Evolutionary conservation across 2,888 invertebrate species (phyloP), one percentile per base, ranked within the genome.

Genomic region (Neelides folsomi): DNA sequence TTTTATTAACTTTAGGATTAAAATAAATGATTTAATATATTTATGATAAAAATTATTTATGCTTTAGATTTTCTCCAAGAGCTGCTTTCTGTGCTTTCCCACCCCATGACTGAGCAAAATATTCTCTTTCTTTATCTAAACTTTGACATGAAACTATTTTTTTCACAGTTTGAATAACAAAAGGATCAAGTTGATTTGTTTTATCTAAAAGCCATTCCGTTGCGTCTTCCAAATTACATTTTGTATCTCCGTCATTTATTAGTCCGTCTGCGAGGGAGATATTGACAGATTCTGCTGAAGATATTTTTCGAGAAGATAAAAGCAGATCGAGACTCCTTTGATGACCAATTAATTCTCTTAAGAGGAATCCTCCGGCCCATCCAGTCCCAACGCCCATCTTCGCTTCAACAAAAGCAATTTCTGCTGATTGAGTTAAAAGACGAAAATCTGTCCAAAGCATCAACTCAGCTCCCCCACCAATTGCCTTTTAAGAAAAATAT

Each of bases 401-500:
- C 1, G 65, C 67, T 57, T 76, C 75, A 5, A 75, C 72, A 61
- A 73, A 76, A 7, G 71, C 71, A 35, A 76, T 67, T 47, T 67
- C 68, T 1, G 71, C 69, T 1, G 55, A 50, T 7, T 55, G 49
- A 1, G 70, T 68, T 65, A 73, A 68, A 1, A 76, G 55, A 13
- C 76, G 66, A 55, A 72, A 73, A 62, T 77, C 77, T 62, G 75
- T 74, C 2, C 72, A 69, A 16, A 71, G 68, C 1, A 71, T 66
- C 8, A 77, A 51, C 64, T 77, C 77, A 1, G 76, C 73, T 4
- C 76, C 77, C 1, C 76, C 77, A 7, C 77, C 77, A 2, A 76
- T 57, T 1, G 76, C 75, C 54, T 64, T 13, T 12, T 51, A 52
- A 15, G 13, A 39, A 51, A 27, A 20, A 34, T 15, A 34, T 27